phyloP scores from a whole-genome alignment of 23 tunicate species.

The Ascidia mentula region DNA sequence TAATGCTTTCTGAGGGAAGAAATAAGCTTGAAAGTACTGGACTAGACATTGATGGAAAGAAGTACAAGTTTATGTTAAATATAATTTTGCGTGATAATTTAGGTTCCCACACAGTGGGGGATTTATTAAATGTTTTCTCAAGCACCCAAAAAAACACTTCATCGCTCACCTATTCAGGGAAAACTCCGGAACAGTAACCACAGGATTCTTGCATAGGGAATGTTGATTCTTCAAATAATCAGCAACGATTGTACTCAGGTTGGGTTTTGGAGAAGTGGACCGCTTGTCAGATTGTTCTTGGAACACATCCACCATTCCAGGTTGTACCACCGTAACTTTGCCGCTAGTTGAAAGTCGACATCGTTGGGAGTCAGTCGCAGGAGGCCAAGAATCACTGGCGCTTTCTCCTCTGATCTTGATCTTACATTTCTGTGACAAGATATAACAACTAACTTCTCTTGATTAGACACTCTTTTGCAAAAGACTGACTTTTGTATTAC shows the following conservation, averaged over 20 bases:
- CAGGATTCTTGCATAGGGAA: constrained; percentile 81
- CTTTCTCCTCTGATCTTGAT: constrained; percentile 11
- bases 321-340: constrained; percentile 48
- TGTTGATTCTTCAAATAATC: constrained; percentile 72
- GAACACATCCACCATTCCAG: neutral
- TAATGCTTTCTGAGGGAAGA: constrained; percentile 45
- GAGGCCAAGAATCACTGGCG: neutral
- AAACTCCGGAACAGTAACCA: constrained; percentile 89
- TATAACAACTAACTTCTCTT: no score
- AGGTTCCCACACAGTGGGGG: no score
- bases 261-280: neutral
- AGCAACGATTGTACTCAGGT: constrained; percentile 65
- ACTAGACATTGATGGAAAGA: no score
- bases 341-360: constrained; percentile 39
- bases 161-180: constrained; percentile 56
- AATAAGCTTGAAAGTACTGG: no score
- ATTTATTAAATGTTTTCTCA: no score
- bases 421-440: constrained; percentile 19
- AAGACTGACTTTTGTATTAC: no score
- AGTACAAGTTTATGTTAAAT: no score
- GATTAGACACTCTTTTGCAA: no score
- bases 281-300: neutral
- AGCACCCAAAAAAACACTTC: neutral
- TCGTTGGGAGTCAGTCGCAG: neutral
- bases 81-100: no score